Conservation (phyloP, 2,797 vertebrate genomes). For the Leptoclinus maculatus region DNA sequence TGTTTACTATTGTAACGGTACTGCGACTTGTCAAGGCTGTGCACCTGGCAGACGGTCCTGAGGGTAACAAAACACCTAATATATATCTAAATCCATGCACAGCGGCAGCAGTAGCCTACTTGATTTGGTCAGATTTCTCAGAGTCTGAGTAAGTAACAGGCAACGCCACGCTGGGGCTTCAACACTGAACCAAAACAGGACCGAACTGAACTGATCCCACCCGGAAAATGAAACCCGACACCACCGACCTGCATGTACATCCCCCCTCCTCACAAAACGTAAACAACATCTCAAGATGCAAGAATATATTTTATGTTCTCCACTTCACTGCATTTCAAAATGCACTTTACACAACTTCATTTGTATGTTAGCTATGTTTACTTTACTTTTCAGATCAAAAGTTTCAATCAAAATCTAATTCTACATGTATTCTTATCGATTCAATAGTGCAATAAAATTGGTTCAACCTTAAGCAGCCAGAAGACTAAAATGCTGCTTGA, state of each 20-base stretch:
- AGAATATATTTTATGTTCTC: background rate
- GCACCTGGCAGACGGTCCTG: constrained; percentile 20
- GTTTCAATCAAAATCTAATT: background rate
- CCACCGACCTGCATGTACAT: constrained; percentile 14
- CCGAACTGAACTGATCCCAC: constrained; percentile 50
- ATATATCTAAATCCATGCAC: constrained; percentile 35
- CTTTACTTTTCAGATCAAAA: background rate
- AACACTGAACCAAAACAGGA: constrained; percentile 53
- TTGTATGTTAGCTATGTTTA: background rate
- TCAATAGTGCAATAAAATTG: background rate
- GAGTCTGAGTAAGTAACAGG: background rate
- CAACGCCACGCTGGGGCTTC: constrained; percentile 30
- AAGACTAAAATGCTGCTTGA: background rate
- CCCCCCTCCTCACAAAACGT: constrained; percentile 28
- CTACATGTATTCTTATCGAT: background rate
- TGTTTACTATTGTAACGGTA: constrained; percentile 7
- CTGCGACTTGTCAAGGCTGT: constrained; percentile 5
- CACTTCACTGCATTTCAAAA: background rate
- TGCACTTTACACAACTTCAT: background rate
- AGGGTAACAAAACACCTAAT: background rate
- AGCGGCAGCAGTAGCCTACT: constrained; percentile 41
- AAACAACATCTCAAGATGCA: background rate
- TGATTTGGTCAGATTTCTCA: constrained; percentile 11
- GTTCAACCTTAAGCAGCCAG: background rate
- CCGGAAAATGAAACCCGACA: constrained; percentile 71